Conservation (phyloP, 2,797 vertebrate genomes). For the Mormyrus hasselquistii region DNA sequence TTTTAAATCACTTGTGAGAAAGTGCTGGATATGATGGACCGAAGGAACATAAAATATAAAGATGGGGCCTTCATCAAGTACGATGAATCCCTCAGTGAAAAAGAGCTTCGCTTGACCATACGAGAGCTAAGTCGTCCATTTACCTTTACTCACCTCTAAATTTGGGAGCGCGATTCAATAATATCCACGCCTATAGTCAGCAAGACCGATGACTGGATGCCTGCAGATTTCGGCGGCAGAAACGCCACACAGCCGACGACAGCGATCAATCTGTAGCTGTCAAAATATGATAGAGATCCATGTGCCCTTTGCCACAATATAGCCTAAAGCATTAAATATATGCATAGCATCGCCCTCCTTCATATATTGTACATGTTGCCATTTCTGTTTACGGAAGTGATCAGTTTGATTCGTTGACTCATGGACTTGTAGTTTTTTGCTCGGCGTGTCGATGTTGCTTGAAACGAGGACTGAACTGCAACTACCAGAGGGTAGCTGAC, state of each 20-base stretch:
- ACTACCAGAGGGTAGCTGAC: background rate
- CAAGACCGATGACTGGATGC: background rate
- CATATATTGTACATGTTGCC: conserved; percentile 8
- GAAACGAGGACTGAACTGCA: conserved; percentile 16
- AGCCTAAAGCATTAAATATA: background rate
- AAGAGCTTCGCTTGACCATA: background rate
- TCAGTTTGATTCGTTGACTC: background rate
- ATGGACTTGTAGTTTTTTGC: conserved; percentile 18
- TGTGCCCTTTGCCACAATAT: background rate
- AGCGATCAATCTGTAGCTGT: background rate
- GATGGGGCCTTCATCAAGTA: background rate
- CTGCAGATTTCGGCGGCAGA: background rate
- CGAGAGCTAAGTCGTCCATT: background rate
- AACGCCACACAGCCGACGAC: background rate
- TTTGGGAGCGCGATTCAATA: background rate
- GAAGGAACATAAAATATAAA: background rate
- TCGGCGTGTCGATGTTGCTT: background rate
- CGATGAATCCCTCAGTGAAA: background rate
- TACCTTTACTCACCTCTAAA: background rate
- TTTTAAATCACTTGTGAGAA: background rate
- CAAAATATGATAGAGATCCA: background rate
- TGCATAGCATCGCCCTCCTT: background rate
- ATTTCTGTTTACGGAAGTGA: conserved; percentile 30
- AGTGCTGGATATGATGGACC: background rate
- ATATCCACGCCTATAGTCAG: conserved; percentile 6